phyloP scores from a whole-genome alignment of 2,113 vertebrate species.

The Paradoxurus hermaphroditus region DNA sequence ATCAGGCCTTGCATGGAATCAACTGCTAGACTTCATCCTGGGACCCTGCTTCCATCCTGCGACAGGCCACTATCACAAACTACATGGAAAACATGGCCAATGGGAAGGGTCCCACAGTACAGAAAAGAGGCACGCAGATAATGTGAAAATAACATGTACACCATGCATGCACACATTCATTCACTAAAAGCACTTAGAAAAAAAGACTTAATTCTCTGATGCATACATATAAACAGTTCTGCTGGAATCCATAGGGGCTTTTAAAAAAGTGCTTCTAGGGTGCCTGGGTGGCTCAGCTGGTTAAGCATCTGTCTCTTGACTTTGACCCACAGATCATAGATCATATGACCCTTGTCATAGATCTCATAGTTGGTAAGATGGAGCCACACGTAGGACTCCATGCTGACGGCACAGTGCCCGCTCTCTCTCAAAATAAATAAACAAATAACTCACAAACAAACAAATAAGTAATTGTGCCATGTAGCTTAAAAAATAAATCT shows the following conservation, averaged over 20 bases:
- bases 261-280: background rate
- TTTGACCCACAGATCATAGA: too few species aligned
- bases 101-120: background rate
- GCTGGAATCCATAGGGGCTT: background rate
- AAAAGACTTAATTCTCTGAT: background rate
- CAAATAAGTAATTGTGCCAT: background rate
- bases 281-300: too few species aligned
- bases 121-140: background rate
- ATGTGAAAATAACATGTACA: background rate
- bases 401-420: too few species aligned
- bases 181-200: background rate
- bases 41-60: background rate
- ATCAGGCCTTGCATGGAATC: background rate
- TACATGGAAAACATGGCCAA: background rate
- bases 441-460: too few species aligned
- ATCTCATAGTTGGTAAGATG: too few species aligned
- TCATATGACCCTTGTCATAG: too few species aligned
- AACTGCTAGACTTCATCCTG: background rate
- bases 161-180: background rate
- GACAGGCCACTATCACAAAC: background rate
- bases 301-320: too few species aligned
- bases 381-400: too few species aligned
- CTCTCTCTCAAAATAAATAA: too few species aligned
- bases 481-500: background rate
- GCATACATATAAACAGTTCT: background rate